Evolutionary conservation across 2,888 invertebrate species (phyloP).

Genomic region (Cheilosia vernalis): DNA sequence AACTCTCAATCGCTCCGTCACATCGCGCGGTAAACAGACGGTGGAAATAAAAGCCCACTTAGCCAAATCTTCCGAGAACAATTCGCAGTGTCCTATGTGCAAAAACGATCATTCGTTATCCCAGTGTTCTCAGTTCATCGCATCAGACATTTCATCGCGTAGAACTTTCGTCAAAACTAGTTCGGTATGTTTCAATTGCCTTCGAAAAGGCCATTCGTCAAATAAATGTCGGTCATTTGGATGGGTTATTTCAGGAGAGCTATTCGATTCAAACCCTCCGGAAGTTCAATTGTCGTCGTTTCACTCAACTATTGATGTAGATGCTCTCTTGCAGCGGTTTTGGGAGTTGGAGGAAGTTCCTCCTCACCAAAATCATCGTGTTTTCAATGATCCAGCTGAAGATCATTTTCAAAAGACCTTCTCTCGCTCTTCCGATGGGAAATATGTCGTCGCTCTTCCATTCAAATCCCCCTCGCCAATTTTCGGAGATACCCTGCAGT

Average conservation of each 20-base stretch:
- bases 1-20: neutral
- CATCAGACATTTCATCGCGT: too few species aligned
- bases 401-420: conserved; percentile 14
- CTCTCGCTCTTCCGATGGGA: conserved; percentile 38
- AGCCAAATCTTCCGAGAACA: neutral
- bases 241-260: conserved; percentile 58
- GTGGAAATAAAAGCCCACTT: conserved; percentile 10
- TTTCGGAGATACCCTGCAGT: conserved; percentile 40
- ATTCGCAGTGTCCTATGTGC: conserved; percentile 12
- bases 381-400: conserved; percentile 44
- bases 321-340: conserved; percentile 2
- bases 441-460: conserved; percentile 47
- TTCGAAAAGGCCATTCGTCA: conserved; percentile 9
- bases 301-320: neutral
- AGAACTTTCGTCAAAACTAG: too few species aligned
- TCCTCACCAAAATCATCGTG: conserved; percentile 23
- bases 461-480: conserved; percentile 28
- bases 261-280: neutral
- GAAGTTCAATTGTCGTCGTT: neutral
- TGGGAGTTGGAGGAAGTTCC: conserved; percentile 6
- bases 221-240: conserved; percentile 37
- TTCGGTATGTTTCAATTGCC: neutral
- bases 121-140: too few species aligned
- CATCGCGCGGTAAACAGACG: neutral
- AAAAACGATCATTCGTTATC: neutral